These are phyloP conservation scores for Chroicocephalus ridibundus DNA, from an alignment of 2,113 vertebrate species.

Conservation along the genomic window DNA sequence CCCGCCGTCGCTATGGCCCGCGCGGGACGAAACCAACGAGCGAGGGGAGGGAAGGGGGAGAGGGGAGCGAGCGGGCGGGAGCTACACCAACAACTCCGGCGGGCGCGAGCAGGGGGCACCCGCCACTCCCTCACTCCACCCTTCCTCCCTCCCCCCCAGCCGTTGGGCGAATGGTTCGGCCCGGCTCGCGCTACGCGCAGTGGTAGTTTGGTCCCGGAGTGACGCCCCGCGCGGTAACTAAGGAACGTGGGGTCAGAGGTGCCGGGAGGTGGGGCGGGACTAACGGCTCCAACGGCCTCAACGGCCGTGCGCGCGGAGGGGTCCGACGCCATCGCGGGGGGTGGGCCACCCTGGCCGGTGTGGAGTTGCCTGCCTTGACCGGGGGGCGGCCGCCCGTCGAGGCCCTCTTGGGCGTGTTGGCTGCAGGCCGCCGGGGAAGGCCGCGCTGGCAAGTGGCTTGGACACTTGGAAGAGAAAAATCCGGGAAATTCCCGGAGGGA, in stretches of 20 bases:
- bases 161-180: neutral
- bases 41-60: neutral
- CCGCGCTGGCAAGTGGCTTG: rapidly evolving
- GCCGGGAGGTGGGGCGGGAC: neutral
- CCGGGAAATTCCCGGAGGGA: rapidly evolving
- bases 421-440: no score
- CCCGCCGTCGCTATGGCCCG: conserved; percentile 1
- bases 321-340: rapidly evolving
- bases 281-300: no score
- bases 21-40: neutral
- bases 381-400: no score
- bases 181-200: neutral
- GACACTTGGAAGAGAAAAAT: neutral
- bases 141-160: rapidly evolving
- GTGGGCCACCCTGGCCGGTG: no score
- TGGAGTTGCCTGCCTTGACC: no score
- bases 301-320: rapidly evolving
- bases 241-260: conserved; percentile 59
- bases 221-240: conserved; percentile 75
- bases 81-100: neutral
- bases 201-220: conserved; percentile 34
- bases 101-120: neutral
- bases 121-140: rapidly evolving
- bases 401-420: rapidly evolving
- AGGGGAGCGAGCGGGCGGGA: neutral